Evolutionary conservation across 2,888 invertebrate species (phyloP).

Genomic region (Nomada goodeniana): DNA sequence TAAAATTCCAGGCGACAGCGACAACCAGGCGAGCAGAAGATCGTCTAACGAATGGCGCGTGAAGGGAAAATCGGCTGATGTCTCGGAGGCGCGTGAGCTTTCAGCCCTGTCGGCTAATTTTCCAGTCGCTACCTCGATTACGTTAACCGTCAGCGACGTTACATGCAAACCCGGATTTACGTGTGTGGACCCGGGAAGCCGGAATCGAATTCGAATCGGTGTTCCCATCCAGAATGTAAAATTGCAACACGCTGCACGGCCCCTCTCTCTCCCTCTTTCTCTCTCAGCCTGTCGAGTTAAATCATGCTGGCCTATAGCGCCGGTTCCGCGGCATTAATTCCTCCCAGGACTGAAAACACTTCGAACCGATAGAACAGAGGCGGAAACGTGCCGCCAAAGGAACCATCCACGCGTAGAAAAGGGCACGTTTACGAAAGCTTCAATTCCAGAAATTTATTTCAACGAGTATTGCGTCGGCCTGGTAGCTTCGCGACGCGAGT

Average conservation of each 20-base stretch:
- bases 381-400: conserved; percentile 20
- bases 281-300: conserved; percentile 55
- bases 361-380: conserved; percentile 19
- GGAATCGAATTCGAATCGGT: conserved; percentile 60
- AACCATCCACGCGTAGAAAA: background rate
- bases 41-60: background rate
- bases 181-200: conserved; percentile 33
- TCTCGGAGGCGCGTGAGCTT: conserved; percentile 41
- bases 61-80: conserved; percentile 21
- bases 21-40: conserved; percentile 6
- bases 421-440: conserved; percentile 32
- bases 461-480: conserved; percentile 22
- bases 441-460: conserved; percentile 57
- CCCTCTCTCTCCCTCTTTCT: background rate
- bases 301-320: conserved; percentile 54
- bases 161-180: conserved; percentile 55
- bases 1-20: background rate
- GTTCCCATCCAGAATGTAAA: conserved; percentile 45
- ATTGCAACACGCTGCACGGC: conserved; percentile 27
- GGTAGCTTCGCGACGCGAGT: conserved; percentile 40
- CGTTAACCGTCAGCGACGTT: conserved; percentile 51
- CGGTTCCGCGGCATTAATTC: conserved; percentile 61
- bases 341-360: conserved; percentile 48
- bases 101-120: conserved; percentile 58
- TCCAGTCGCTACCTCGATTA: conserved; percentile 55